Evolutionary conservation across 2,113 vertebrate genomes (phyloP).

Genomic region (Motacilla tschutschensis): DNA sequence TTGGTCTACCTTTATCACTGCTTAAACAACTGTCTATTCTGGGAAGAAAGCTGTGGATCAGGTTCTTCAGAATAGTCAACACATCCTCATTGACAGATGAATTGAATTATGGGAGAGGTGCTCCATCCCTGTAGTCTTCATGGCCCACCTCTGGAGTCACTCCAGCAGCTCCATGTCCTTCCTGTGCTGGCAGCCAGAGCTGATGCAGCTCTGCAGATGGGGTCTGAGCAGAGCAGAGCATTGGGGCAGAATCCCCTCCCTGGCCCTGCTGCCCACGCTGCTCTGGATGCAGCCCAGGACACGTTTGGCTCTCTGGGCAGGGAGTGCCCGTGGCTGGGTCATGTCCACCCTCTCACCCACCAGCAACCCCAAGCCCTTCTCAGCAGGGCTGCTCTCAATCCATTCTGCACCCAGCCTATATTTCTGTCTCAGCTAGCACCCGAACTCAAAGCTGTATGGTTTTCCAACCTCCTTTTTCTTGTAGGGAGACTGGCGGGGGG

Average conservation of each 20-base stretch:
- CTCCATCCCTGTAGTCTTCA: accelerated
- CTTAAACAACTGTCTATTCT: neutral
- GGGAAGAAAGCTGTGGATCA: neutral
- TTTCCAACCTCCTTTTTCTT: neutral
- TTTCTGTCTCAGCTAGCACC: neutral
- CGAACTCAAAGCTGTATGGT: neutral
- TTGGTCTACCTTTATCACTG: neutral
- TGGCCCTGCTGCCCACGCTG: neutral
- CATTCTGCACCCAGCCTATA: neutral
- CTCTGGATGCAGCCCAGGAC: neutral
- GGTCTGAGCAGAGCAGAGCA: neutral
- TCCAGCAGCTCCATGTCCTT: neutral
- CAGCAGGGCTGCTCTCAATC: accelerated
- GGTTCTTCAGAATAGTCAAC: neutral
- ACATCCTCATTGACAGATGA: neutral
- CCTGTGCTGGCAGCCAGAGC: neutral
- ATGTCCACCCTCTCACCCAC: accelerated
- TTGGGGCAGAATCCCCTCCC: neutral
- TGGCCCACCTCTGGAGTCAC: accelerated
- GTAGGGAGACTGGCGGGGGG: neutral
- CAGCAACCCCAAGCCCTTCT: neutral
- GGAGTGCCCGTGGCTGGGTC: neutral
- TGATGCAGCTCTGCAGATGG: neutral
- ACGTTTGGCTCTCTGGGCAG: neutral
- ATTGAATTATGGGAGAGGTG: neutral